Base-by-base conservation (phyloP, 1,140 invertebrate genomes). In the Habropoda laboriosa region DNA sequence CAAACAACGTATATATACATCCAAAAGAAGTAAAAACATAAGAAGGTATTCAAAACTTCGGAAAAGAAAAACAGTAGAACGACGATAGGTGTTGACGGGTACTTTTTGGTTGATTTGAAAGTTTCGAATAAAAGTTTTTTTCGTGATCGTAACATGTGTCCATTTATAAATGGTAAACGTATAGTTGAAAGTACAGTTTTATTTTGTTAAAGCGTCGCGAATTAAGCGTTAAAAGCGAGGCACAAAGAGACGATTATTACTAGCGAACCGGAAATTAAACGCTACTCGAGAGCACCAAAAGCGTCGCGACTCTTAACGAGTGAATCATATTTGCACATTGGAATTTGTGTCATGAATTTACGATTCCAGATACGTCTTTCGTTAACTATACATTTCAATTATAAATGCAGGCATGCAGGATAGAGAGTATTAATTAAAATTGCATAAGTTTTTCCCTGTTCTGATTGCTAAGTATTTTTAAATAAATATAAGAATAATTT, bases 321-420 rank as follows among this genome's bases (percentile, higher is more conserved):
- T 77, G 64, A 58, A 60, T 77, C 53, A 70, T 67, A 32, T 60
- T 70, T 32, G 51, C 55, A 40, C 53, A n/a, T 49, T 60, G 66
- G 51, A 60, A 77, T 58, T 57, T 32, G 42, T 60, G 75, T 47
- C 75, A 71, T 45, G 40, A 60, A 47, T 70, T 55, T 58, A 58
- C 12, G 1, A 77, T 77, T 77, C 75, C 24, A 77, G 60, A 30
- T 77, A 64, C 32, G 57, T 70, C 42, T 40, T 57, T 77, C 27
- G 27, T 70, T 49, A 57, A 57, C 6, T 38, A 58, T n/a, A 13
- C n/a, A 40, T 53, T 53, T n/a, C n/a, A n/a, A n/a, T n/a, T 61
- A 74, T 49, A 7, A 38, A 38, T 32, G 24, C 16, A 13, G 0
- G 5, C 13, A n/a, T 55, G 2, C n/a, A 35, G 42, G n/a, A 18